Evolutionary conservation across 2,888 invertebrate genomes (phyloP), one percentile per base, ranked within the genome.

Genomic region (Cantharis rustica): DNA sequence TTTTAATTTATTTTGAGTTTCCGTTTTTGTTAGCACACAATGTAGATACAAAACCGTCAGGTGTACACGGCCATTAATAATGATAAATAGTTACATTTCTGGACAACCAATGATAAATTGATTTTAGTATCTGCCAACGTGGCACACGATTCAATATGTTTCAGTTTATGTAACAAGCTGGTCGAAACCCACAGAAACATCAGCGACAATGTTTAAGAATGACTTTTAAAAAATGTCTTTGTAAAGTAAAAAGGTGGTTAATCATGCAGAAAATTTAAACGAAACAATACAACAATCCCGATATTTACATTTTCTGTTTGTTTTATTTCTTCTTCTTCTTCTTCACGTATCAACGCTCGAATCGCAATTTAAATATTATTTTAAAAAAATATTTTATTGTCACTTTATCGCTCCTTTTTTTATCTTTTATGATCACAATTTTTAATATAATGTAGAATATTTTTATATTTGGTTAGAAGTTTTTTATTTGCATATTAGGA

Each of bases 41-140:
- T 75, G 73, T 31, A 77, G 71, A 79, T 80, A 80, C 75, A 69
- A 16, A 70, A 72, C 72, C 79, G 80, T 80, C 80, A 79, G 75
- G 75, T 77, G 79, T 47, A 47, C 79, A 74, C 75, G 76, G 72
- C 73, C 69, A 72, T 77, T 79, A 80, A 79, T 80, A 80, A 80
- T 80, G 79, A 75, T 74, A 62, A 72, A 76, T 73, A 75, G 75
- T 72, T 77, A 75, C 73, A 71, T 74, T 75, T 77, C 77, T 61
- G 70, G 79, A 80, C 80, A 77, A 71, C 61, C 71, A 70, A 75
- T 79, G 80, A 79, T 80, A 79, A 80, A 80, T 80, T 75, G 77
- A 78, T 72, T 77, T 79, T 71, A 69, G 66, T 71, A 69, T 64
- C 70, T 75, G 69, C 72, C 76, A 76, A 73, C 73, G 69, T 76